phyloP scores from a whole-genome alignment of 2,113 vertebrate species.

The Notechis scutatus region DNA sequence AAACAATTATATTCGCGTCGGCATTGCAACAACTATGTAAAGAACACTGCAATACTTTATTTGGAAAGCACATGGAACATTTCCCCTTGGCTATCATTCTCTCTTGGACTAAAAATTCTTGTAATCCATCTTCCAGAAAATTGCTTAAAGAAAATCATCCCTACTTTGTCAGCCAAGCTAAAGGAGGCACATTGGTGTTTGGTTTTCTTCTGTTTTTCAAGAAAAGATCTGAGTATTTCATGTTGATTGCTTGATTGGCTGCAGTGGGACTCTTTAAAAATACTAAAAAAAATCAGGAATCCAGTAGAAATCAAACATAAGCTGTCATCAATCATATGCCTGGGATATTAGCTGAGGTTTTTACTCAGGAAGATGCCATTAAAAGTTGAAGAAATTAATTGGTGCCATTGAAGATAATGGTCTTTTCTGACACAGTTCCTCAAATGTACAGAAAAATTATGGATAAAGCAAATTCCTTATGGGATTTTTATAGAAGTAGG shows the following conservation, averaged over 20 bases:
- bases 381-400: constrained; percentile 87
- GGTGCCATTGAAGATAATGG: constrained; percentile 79
- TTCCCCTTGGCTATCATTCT: constrained; percentile 65
- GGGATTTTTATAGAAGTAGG: constrained; percentile 77
- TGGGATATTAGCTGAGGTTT: constrained; percentile 75
- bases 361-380: constrained; percentile 80
- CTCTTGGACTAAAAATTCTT: constrained; percentile 71
- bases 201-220: constrained; percentile 72
- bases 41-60: constrained; percentile 44
- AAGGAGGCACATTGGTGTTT: constrained; percentile 67
- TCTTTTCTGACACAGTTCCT: constrained; percentile 76
- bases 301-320: constrained; percentile 79
- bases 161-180: constrained; percentile 59
- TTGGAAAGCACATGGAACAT: constrained; percentile 42
- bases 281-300: constrained; percentile 77
- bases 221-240: constrained; percentile 78
- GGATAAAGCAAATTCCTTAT: constrained; percentile 75
- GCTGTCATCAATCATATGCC: constrained; percentile 72
- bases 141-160: constrained; percentile 68
- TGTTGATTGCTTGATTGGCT: constrained; percentile 86
- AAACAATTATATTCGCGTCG: constrained; percentile 50
- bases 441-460: constrained; percentile 83
- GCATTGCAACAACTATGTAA: constrained; percentile 49
- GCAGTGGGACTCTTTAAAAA: constrained; percentile 83
- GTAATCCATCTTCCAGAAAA: constrained; percentile 71